Conservation (phyloP, 2,113 vertebrate genomes). For the Mohoua ochrocephala region DNA sequence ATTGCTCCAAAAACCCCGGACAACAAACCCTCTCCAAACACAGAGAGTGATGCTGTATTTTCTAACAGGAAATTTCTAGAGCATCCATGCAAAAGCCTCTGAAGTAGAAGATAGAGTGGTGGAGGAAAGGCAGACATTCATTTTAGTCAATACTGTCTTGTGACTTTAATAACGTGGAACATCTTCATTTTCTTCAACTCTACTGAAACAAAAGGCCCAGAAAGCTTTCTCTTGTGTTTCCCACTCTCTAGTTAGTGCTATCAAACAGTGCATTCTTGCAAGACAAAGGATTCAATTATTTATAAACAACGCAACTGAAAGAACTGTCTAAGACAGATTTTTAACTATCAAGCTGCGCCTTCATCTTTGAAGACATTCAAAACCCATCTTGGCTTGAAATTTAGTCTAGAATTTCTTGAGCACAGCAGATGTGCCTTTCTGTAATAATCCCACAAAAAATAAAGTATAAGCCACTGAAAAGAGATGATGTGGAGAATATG, state of each 20-base stretch:
- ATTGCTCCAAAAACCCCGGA: neutral
- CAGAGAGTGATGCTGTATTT: fast-evolving
- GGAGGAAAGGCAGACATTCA: neutral
- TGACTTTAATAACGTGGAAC: neutral
- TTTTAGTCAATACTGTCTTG: neutral
- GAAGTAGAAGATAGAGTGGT: fast-evolving
- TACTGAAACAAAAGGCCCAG: neutral
- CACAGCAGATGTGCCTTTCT: fast-evolving
- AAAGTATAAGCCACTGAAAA: neutral
- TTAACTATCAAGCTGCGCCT: neutral
- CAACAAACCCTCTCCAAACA: neutral
- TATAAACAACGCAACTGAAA: neutral
- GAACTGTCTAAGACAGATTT: neutral
- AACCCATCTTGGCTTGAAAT: neutral
- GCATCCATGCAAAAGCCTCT: neutral
- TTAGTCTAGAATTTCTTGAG: neutral
- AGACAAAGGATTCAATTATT: neutral
- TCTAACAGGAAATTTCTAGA: neutral
- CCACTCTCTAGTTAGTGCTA: neutral
- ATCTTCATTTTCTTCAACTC: neutral
- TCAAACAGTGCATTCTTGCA: neutral
- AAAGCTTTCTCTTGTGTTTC: neutral
- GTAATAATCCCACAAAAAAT: neutral
- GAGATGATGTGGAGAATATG: fast-evolving
- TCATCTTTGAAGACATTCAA: neutral